These are phyloP conservation scores for Pristionchus exspectatus DNA, from an alignment of 2,888 invertebrate genomes.

Conservation along the genomic window DNA sequence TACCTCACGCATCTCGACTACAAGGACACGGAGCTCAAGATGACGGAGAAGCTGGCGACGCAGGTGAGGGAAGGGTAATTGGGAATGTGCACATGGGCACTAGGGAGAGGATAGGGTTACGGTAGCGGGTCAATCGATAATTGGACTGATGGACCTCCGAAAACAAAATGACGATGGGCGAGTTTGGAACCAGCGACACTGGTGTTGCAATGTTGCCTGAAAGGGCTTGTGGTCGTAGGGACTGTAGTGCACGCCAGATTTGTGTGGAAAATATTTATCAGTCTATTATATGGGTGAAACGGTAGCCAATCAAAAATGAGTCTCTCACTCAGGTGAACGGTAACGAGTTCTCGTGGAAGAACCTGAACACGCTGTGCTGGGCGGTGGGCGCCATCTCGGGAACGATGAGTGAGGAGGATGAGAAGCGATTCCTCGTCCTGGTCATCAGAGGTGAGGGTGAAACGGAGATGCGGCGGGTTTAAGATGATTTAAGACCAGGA, in stretches of 20 bases:
- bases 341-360: conserved; percentile 99
- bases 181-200: neutral
- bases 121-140: no score
- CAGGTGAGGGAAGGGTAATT: conserved; percentile 83
- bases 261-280: neutral
- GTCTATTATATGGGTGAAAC: neutral
- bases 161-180: no score
- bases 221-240: neutral
- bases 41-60: conserved; percentile 98
- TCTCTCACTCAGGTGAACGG: conserved; percentile 86
- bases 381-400: conserved; percentile 99
- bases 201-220: neutral
- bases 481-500: neutral
- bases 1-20: conserved; percentile 99
- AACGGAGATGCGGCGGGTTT: neutral
- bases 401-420: conserved; percentile 99
- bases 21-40: conserved; percentile 96
- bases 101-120: no score
- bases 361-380: conserved; percentile 98
- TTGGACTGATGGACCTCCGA: no score
- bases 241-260: neutral
- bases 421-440: conserved; percentile 97
- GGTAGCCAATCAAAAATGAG: neutral
- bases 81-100: neutral
- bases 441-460: conserved; percentile 87